These are phyloP conservation scores for Smittia sp. DNA, from an alignment of 2,888 invertebrate genomes.

Conservation along the genomic window DNA sequence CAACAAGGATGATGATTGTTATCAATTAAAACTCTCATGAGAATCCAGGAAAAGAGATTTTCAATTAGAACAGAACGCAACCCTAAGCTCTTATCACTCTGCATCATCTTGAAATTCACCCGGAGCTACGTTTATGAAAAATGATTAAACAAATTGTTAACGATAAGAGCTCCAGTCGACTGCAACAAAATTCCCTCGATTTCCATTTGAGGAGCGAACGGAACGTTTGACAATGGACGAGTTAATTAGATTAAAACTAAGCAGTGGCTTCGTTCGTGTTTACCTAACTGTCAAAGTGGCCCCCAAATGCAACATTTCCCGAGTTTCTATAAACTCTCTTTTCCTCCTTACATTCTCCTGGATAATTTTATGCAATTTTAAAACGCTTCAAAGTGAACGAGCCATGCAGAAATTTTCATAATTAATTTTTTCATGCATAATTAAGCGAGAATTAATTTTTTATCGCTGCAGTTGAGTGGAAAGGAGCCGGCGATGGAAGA, in stretches of 20 bases:
- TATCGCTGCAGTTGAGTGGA: background rate
- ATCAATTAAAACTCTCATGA: background rate
- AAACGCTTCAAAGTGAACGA: constrained; percentile 5
- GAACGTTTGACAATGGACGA: too few relatives aligned
- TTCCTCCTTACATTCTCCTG: background rate
- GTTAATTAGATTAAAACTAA: too few relatives aligned
- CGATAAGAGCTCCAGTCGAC: background rate
- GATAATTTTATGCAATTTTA: background rate
- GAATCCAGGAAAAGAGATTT: background rate
- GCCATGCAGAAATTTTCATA: constrained; percentile 12
- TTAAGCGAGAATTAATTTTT: background rate
- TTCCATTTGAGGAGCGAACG: too few relatives aligned
- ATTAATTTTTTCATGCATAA: constrained; percentile 12
- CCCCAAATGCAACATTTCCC: too few relatives aligned
- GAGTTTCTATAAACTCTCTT: background rate
- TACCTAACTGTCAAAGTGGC: too few relatives aligned
- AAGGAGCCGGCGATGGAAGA: background rate
- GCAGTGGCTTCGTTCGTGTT: too few relatives aligned
- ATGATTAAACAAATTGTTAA: constrained; percentile 19
- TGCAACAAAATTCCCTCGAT: too few relatives aligned
- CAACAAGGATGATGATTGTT: constrained; percentile 5
- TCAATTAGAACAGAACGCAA: background rate
- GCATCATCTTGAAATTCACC: background rate
- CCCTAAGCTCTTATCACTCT: background rate
- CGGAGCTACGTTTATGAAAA: constrained; percentile 10